Evolutionary conservation across 2,113 vertebrate species (phyloP), one percentile per base, ranked within the genome.

Genomic region (Conger conger): DNA sequence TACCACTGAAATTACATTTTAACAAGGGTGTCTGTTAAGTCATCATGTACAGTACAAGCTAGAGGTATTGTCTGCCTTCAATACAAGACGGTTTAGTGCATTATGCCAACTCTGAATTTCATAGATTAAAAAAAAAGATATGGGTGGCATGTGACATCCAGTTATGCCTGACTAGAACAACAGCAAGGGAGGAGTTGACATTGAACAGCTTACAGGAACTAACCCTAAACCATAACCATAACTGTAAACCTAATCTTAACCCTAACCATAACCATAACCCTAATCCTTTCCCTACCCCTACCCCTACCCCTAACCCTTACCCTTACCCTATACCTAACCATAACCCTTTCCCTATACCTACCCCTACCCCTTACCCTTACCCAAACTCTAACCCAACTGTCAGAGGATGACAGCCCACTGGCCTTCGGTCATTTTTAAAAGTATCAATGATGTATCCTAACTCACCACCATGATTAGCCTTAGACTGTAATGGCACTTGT

Each of bases 381-480:
- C 60, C 60, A 16, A 89, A 91, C 87, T 17, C 60, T 63, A 63
- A 63, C 60, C 60, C 60, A n/a, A n/a, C n/a, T n/a, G n/a, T n/a
- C n/a, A n/a, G n/a, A n/a, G n/a, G n/a, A n/a, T n/a, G n/a, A n/a
- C n/a, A n/a, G n/a, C n/a, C n/a, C n/a, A n/a, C n/a, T n/a, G n/a
- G n/a, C n/a, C n/a, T n/a, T n/a, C n/a, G n/a, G n/a, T n/a, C n/a
- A n/a, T n/a, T n/a, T 33, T 73, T 73, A 33, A 23, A 73, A 73
- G 68, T 11, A 13, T 7, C 13, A 30, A 73, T 11, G 9, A n/a
- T 73, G 68, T 33, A 30, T n/a, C 15, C 7, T 8, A 33, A 33
- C 68, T 11, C 20, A 4, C 20, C 15, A 60, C 4, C 57, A 60
- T 4, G 20, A 60, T n/a, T n/a, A n/a, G n/a, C n/a, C n/a, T n/a